A percentile compares a stretch with the other conserved stretches of the same genome.
Conservation (phyloP, 2,113 vertebrate species). For the Amblyopsis rosae region DNA sequence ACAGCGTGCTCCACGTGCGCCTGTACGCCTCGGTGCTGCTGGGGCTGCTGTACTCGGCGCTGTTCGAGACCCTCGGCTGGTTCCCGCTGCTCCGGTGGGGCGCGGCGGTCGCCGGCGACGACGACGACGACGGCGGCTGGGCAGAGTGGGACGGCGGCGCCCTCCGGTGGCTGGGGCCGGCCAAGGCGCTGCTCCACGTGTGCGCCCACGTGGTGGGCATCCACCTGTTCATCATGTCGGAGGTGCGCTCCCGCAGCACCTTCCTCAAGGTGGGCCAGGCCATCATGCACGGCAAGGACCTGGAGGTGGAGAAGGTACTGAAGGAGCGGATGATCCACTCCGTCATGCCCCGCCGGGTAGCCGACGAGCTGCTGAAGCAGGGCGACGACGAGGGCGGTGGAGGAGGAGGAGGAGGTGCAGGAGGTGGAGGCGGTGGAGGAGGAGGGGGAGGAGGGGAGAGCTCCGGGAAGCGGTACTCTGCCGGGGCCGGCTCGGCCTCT, state of each 20-base stretch:
- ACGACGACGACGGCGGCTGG: slow-evolving; percentile 41
- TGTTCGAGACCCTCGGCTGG: slow-evolving; percentile 84
- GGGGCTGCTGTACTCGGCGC: slow-evolving; percentile 88
- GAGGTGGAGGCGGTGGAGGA: too few species aligned
- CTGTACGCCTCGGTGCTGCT: slow-evolving; percentile 90
- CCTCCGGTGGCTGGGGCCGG: slow-evolving; percentile 83
- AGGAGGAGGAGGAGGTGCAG: too few species aligned
- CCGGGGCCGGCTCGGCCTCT: slow-evolving; percentile 82
- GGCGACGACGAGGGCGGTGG: slow-evolving; percentile 89
- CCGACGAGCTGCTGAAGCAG: slow-evolving; percentile 96
- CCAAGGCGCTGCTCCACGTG: slow-evolving; percentile 89
- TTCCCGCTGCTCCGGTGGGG: too few species aligned
- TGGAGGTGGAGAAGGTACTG: slow-evolving; percentile 97
- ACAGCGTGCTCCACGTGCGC: slow-evolving; percentile 93
- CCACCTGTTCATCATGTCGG: slow-evolving; percentile 95
- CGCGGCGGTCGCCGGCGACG: too few species aligned
- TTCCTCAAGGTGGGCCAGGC: slow-evolving; percentile 98
- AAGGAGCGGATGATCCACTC: slow-evolving; percentile 99
- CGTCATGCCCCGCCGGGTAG: slow-evolving; percentile 95
- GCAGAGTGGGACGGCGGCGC: slow-evolving; percentile 57
- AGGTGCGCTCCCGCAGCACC: slow-evolving; percentile 95
- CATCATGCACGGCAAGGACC: slow-evolving; percentile 98
- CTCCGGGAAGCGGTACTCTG: slow-evolving; percentile 86
- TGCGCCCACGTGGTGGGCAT: slow-evolving; percentile 92
- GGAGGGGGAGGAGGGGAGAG: slow-evolving; percentile 72